These are phyloP conservation scores for Seriola aureovittata DNA, from an alignment of 2,113 vertebrate species.

Conservation along the genomic window DNA sequence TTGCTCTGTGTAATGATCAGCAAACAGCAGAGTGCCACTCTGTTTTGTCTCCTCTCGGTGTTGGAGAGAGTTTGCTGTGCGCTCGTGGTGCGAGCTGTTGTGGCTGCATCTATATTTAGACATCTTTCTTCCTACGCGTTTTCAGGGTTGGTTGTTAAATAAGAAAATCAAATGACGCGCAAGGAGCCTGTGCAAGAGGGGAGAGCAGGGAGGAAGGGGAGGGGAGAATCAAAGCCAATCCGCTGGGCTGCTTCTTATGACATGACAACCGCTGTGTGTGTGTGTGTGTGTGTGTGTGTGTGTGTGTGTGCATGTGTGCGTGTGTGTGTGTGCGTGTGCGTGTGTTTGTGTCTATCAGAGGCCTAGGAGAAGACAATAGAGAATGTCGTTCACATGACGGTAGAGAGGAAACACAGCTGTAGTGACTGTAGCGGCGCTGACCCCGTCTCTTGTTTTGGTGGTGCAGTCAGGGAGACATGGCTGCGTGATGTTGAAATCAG, in stretches of 20 bases:
- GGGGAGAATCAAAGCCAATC: slow-evolving; percentile 77
- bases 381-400: slow-evolving; percentile 56
- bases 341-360: slow-evolving; percentile 32
- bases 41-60: slow-evolving; percentile 77
- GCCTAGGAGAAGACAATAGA: slow-evolving; percentile 65
- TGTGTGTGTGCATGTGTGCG: slow-evolving; percentile 25
- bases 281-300: slow-evolving; percentile 36
- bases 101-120: slow-evolving; percentile 87
- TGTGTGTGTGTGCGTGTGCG: not conserved
- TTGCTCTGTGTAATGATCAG: slow-evolving; percentile 41
- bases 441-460: slow-evolving; percentile 58
- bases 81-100: slow-evolving; percentile 79
- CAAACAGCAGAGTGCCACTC: slow-evolving; percentile 62
- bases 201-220: slow-evolving; percentile 69
- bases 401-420: slow-evolving; percentile 68
- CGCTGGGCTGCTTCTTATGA: slow-evolving; percentile 66
- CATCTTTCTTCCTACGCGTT: slow-evolving; percentile 86
- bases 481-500: slow-evolving; percentile 52
- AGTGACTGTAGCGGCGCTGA: slow-evolving; percentile 60
- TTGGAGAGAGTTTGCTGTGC: slow-evolving; percentile 73
- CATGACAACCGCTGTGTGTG: slow-evolving; percentile 59
- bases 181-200: slow-evolving; percentile 74
- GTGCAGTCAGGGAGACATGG: slow-evolving; percentile 34
- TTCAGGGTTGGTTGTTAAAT: slow-evolving; percentile 89
- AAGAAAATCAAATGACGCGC: slow-evolving; percentile 87